Evolutionary conservation across 2,113 vertebrate species (phyloP).

Genomic region (Heteronetta atricapilla): DNA sequence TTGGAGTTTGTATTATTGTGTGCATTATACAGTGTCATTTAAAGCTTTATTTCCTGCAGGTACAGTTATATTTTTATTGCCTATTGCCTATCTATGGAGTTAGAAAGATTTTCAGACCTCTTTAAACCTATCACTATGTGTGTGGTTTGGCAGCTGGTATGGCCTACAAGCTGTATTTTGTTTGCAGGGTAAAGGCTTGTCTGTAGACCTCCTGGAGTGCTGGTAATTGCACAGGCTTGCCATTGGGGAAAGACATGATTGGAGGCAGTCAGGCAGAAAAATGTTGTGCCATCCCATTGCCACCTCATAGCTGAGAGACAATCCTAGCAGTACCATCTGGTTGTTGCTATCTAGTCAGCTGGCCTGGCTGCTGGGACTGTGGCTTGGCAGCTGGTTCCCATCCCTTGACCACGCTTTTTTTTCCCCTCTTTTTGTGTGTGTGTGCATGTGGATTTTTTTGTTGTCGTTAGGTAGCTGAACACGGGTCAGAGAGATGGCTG

Average conservation of each 20-base stretch:
- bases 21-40: slow-evolving; percentile 83
- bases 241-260: slow-evolving; percentile 93
- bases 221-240: slow-evolving; percentile 95
- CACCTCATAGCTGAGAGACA: slow-evolving; percentile 92
- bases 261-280: slow-evolving; percentile 95
- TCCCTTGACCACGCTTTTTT: slow-evolving; percentile 80
- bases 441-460: neutral
- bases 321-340: slow-evolving; percentile 93
- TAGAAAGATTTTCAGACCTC: slow-evolving; percentile 81
- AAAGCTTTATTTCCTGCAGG: slow-evolving; percentile 82
- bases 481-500: slow-evolving; percentile 78
- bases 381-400: slow-evolving; percentile 90
- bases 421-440: slow-evolving; percentile 32
- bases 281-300: slow-evolving; percentile 96
- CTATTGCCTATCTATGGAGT: slow-evolving; percentile 78
- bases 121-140: slow-evolving; percentile 85
- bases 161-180: slow-evolving; percentile 93
- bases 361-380: slow-evolving; percentile 86
- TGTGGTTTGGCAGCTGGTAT: slow-evolving; percentile 98
- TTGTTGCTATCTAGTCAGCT: slow-evolving; percentile 92
- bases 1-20: slow-evolving; percentile 87
- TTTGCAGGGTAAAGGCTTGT: slow-evolving; percentile 94
- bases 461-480: slow-evolving; percentile 76
- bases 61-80: slow-evolving; percentile 84
- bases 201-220: slow-evolving; percentile 91